Evolutionary conservation across 2,888 invertebrate species (phyloP).

Genomic region (Philopedon plagiatum): DNA sequence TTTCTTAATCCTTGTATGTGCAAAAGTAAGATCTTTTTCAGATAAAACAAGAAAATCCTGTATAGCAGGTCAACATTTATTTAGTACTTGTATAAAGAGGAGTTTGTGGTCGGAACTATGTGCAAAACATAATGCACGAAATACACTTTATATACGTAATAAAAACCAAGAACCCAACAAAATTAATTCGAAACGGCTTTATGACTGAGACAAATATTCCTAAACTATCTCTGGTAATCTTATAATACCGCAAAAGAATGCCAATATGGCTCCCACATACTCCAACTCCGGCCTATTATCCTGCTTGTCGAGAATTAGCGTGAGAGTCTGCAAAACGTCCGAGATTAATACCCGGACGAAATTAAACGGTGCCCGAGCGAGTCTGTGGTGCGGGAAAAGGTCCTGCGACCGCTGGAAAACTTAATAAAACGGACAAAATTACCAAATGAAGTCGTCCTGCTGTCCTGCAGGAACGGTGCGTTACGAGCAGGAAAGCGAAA

Average conservation of each 20-base stretch:
- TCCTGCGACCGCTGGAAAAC: slow-evolving; percentile 38
- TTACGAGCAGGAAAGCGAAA: slow-evolving; percentile 39
- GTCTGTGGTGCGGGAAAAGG: slow-evolving; percentile 46
- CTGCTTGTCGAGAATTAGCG: slow-evolving; percentile 37
- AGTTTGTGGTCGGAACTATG: too few relatives aligned
- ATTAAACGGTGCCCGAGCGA: slow-evolving; percentile 37
- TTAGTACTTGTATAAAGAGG: too few relatives aligned
- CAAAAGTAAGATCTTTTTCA: too few relatives aligned
- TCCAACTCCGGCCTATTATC: slow-evolving; percentile 22
- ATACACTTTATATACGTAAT: too few relatives aligned
- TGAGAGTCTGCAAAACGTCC: slow-evolving; percentile 42
- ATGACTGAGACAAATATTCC: slow-evolving; percentile 8
- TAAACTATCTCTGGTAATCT: slow-evolving; percentile 21
- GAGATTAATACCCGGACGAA: slow-evolving; percentile 39
- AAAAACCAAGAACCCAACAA: too few relatives aligned
- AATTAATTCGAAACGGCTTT: slow-evolving; percentile 15
- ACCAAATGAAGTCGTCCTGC: slow-evolving; percentile 45
- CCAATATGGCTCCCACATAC: slow-evolving; percentile 20
- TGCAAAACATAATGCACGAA: too few relatives aligned
- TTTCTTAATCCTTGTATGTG: too few relatives aligned
- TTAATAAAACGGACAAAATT: slow-evolving; percentile 49
- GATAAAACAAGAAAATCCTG: too few relatives aligned
- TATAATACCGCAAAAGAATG: slow-evolving; percentile 24
- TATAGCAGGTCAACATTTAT: too few relatives aligned
- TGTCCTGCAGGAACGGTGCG: slow-evolving; percentile 22